Base-by-base conservation (phyloP, 1,140 invertebrate genomes). In the Drosophila truncata region DNA sequence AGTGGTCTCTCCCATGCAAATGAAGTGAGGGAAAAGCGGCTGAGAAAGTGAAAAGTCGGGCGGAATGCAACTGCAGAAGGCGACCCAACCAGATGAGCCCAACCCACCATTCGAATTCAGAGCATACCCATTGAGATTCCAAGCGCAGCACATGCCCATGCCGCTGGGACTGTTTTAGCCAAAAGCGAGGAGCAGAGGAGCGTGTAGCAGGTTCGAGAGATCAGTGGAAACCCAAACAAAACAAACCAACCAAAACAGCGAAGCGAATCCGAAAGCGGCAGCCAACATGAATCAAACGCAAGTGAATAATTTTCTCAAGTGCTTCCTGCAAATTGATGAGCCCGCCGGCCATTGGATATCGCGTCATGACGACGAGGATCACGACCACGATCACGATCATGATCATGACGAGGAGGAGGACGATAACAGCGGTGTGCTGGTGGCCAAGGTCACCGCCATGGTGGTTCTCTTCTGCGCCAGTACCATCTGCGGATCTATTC, bases 371-470 rank as follows among this genome's bases (percentile, higher is more conserved):
- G 80, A 92, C 29, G 80, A 93, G 81, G 78, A 93, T 82, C 79
- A 85, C 84, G 66, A 92, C 7, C 46, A 49, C 18, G 79, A 74
- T 0, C 54, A 81, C 31, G 86, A 93, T 64, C 63, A 93, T 88
- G 82, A 85, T 80, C 64, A 82, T 8, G 86, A 94, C 80, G 81
- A 86, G 2, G 62, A 84, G 25, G 72, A 76, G 80, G 31, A 81
- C 85, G 78, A 65, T 90, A 70, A 55, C 81, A 86, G 78, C 91
- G 14, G 93, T 2, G 42, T 96, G 13, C 78, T 94, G 14, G 78
- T 93, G 2, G 96, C 96, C 0, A 97, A 97, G 93, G 94, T 94
- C 11, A 94, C 96, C 5, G 95, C 96, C 4, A 97, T 97, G 95
- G 91, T 94, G 5, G 94, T 95, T 27, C 93, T 97, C 3, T 96